phyloP scores from a whole-genome alignment of 2,113 vertebrate genomes.

The Struthidea cinerea region DNA sequence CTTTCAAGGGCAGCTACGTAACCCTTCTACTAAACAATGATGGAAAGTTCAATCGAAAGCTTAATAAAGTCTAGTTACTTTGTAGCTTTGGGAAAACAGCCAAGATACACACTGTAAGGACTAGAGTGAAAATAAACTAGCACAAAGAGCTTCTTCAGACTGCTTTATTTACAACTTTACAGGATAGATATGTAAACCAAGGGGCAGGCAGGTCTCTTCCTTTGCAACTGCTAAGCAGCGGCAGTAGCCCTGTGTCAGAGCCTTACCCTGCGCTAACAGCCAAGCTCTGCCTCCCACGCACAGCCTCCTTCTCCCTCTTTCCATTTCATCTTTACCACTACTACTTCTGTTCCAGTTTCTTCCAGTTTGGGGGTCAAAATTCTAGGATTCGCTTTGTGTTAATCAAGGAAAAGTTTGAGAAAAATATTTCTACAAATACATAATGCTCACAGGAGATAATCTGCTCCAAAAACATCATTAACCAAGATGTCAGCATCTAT shows the following conservation, averaged over 20 bases:
- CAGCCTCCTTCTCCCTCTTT: not conserved
- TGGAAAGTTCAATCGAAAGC: not conserved
- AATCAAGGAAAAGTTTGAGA: not conserved
- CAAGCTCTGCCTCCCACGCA: not conserved
- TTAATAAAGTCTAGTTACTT: not conserved
- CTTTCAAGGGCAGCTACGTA: not conserved
- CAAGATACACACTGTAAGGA: not conserved
- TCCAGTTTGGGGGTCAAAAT: not conserved
- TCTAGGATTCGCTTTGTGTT: fast-evolving
- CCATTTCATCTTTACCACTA: not conserved
- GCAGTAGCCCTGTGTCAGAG: not conserved
- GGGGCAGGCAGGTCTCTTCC: not conserved
- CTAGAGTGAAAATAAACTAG: not conserved
- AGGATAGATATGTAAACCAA: not conserved
- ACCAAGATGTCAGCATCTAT: not conserved
- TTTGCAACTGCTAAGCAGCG: not conserved
- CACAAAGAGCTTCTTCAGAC: conserved; percentile 3
- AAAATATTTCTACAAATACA: not conserved
- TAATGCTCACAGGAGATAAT: not conserved
- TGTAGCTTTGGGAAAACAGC: not conserved
- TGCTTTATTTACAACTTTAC: not conserved
- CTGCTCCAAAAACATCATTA: not conserved
- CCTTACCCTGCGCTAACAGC: not conserved
- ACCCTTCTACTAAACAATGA: not conserved
- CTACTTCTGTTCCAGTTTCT: not conserved